phyloP scores from a whole-genome alignment of 2,888 invertebrate species.

The Cheilosia vernalis region DNA sequence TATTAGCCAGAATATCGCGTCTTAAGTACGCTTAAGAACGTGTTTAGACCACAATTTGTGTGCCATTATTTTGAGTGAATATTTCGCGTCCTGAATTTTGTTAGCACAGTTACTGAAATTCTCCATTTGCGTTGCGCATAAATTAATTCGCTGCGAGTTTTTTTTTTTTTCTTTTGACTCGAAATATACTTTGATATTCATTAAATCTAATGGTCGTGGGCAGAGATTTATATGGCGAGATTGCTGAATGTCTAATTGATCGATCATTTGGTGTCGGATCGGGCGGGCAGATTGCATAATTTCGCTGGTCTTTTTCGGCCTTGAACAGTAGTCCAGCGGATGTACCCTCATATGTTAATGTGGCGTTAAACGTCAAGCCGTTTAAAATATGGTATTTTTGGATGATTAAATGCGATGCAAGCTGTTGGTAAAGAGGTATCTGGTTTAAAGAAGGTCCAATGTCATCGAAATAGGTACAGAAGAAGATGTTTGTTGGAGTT shows the following conservation, averaged over 20 bases:
- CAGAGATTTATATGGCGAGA: constrained; percentile 18
- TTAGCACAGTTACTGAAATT: constrained; percentile 39
- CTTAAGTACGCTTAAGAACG: constrained; percentile 66
- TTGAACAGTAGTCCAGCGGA: not conserved
- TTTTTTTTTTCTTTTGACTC: not conserved
- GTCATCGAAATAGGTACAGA: too few relatives aligned
- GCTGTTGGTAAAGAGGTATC: too few relatives aligned
- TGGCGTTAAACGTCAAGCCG: not conserved
- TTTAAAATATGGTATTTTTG: too few relatives aligned
- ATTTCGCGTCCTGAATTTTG: constrained; percentile 50
- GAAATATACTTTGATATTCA: constrained; percentile 6
- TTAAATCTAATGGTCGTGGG: not conserved
- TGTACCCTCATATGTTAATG: not conserved
- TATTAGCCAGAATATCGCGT: constrained; percentile 52
- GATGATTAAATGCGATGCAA: too few relatives aligned
- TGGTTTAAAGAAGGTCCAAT: too few relatives aligned
- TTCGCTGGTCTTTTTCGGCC: not conserved
- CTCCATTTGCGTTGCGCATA: constrained; percentile 29
- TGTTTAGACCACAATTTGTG: constrained; percentile 64
- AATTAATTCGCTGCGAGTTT: constrained; percentile 20
- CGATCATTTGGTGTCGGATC: constrained; percentile 2
- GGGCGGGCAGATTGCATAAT: not conserved
- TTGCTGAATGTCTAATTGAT: constrained; percentile 7
- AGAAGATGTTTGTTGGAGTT: too few relatives aligned
- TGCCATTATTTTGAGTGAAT: constrained; percentile 37